Evolutionary conservation across 2,888 invertebrate genomes (phyloP).

Genomic region (Mellilla xanthometata): DNA sequence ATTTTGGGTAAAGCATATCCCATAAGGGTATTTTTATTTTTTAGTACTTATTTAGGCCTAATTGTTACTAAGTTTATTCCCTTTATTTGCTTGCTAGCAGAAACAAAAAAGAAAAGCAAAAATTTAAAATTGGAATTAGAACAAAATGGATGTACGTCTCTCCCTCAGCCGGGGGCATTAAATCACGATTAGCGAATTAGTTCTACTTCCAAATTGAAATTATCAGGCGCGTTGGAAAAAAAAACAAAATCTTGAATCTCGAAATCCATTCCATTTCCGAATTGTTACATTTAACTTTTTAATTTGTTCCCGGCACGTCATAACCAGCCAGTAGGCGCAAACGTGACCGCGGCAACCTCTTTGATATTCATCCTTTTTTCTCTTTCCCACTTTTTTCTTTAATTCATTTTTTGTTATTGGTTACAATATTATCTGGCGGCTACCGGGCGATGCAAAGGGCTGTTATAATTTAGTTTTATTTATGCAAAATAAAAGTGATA

Average conservation of each 20-base stretch:
- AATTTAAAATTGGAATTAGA: no score
- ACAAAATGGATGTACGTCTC: no score
- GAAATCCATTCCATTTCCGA: constrained; percentile 49
- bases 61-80: no score
- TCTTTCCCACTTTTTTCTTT: constrained; percentile 62
- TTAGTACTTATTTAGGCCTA: no score
- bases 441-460: constrained; percentile 78
- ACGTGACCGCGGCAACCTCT: constrained; percentile 78
- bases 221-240: constrained; percentile 13
- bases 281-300: constrained; percentile 58
- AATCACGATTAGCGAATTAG: constrained; percentile 49
- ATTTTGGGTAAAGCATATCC: no score
- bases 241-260: constrained; percentile 33
- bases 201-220: constrained; percentile 44
- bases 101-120: no score
- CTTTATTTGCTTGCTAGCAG: no score
- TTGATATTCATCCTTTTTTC: constrained; percentile 70
- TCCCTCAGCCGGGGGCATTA: constrained; percentile 3
- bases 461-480: constrained; percentile 79
- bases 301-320: constrained; percentile 65
- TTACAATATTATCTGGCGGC: constrained; percentile 77
- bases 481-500: constrained; percentile 79
- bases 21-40: no score
- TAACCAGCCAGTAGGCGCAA: constrained; percentile 63
- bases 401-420: constrained; percentile 76